Evolutionary conservation across 2,888 invertebrate species (phyloP), one percentile per base, ranked within the genome.

Genomic region (Eulithis testata): DNA sequence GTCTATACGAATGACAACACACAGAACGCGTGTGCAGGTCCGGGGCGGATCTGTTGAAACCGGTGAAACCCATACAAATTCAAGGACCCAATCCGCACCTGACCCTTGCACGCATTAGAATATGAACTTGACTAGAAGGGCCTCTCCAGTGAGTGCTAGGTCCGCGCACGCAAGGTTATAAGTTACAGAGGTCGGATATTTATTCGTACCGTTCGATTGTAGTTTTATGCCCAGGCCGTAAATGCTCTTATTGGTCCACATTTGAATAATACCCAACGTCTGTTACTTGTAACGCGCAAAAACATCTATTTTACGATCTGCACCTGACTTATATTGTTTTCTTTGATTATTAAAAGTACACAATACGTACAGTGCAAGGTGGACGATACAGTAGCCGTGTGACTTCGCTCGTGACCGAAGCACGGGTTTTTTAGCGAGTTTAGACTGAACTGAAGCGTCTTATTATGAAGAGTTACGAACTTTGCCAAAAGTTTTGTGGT

Each of bases 151-250:
- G 1, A 0, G 36, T 3, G 4, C 3, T 61, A 74, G 11, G 62
- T 81, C 81, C 27, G 1, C 62, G 79, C 70, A 11, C 63, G 62
- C 65, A 76, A 85, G 85, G 89, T 87, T 88, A 89, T 88, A 88
- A 87, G 91, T 91, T 87, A 89, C 85, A 83, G 88, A 86, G 90
- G 89, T 90, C 90, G 83, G 89, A 91, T 91, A 91, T 91, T 90
- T 91, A 91, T 91, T 90, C 87, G 87, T 88, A 81, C 85, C 82
- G 89, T 87, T 89, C 88, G 90, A 91, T 90, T 89, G 91, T 91
- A 91, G 91, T 91, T 91, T 91, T 91, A 91, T 89, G 90, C 81
- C 21, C 68, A 79, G 86, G 83, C 86, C 90, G 85, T 91, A 91
- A 91, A 91, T 89, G 91, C 86, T 81, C 82, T 90, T 91, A 91